Evolutionary conservation across 2,113 vertebrate genomes (phyloP).

Genomic region (Irena cyanogastra): DNA sequence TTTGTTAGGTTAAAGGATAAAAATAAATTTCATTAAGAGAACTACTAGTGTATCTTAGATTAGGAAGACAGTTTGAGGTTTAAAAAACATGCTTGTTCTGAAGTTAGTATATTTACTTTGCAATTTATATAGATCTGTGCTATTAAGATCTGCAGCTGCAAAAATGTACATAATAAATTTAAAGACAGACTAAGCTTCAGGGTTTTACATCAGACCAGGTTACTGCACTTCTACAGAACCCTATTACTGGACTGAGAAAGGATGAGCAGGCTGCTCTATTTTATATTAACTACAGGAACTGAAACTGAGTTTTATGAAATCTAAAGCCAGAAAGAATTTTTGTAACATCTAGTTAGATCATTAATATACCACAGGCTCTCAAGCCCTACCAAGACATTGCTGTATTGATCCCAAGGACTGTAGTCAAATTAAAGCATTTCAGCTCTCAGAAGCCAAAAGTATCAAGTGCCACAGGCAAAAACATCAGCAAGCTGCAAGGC

Average conservation of each 20-base stretch:
- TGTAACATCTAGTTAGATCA: not conserved
- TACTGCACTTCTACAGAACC: not conserved
- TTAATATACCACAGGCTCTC: not conserved
- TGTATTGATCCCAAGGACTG: not conserved
- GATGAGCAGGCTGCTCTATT: not conserved
- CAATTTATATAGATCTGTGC: not conserved
- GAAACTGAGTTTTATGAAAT: not conserved
- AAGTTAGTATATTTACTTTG: not conserved
- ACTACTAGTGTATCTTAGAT: not conserved
- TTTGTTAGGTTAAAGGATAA: not conserved
- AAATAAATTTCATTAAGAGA: not conserved
- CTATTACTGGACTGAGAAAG: not conserved
- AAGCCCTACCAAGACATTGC: not conserved
- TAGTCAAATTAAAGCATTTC: not conserved
- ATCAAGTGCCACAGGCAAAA: not conserved
- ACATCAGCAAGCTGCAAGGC: not conserved
- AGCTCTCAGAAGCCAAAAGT: not conserved
- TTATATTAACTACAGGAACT: not conserved
- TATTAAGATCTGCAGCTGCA: not conserved
- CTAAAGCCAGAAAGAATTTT: not conserved
- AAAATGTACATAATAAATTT: not conserved
- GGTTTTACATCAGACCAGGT: not conserved
- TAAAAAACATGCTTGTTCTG: not conserved
- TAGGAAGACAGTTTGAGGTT: not conserved
- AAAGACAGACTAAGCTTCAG: not conserved